Conservation (phyloP, 2,797 vertebrate genomes). For the Neomorphus geoffroyi region DNA sequence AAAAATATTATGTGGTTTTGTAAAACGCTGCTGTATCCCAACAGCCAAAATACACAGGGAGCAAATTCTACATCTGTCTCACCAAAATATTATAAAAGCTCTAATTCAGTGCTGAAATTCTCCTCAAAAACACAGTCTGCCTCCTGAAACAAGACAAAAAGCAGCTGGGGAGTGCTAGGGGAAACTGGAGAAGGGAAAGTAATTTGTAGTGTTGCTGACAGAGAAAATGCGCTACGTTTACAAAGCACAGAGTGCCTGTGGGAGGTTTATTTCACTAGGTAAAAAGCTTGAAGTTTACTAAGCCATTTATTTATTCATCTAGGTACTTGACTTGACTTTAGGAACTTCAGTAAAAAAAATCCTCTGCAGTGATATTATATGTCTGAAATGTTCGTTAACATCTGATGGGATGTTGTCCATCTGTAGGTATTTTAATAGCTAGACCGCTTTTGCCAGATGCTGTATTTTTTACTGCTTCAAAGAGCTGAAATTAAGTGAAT, state of each 20-base stretch:
- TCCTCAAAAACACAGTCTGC: not conserved
- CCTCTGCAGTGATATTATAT: not conserved
- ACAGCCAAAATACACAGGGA: not conserved
- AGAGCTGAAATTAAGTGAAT: not conserved
- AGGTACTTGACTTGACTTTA: not conserved
- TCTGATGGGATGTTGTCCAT: not conserved
- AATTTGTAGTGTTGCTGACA: not conserved
- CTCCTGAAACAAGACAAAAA: not conserved
- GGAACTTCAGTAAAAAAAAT: not conserved
- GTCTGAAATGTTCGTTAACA: not conserved
- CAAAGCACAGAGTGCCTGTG: not conserved
- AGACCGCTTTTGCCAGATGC: not conserved
- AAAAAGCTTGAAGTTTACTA: not conserved
- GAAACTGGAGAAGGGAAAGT: not conserved
- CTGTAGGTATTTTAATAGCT: not conserved
- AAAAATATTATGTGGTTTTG: not conserved
- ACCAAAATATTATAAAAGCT: not conserved
- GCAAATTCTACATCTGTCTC: not conserved
- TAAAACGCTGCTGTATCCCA: not conserved
- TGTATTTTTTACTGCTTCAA: not conserved
- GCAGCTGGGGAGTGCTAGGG: not conserved
- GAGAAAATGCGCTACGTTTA: not conserved
- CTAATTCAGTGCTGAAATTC: not conserved
- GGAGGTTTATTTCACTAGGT: not conserved
- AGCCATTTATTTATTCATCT: not conserved